Evolutionary conservation across 2,113 vertebrate genomes (phyloP).

Genomic region (Struthidea cinerea): DNA sequence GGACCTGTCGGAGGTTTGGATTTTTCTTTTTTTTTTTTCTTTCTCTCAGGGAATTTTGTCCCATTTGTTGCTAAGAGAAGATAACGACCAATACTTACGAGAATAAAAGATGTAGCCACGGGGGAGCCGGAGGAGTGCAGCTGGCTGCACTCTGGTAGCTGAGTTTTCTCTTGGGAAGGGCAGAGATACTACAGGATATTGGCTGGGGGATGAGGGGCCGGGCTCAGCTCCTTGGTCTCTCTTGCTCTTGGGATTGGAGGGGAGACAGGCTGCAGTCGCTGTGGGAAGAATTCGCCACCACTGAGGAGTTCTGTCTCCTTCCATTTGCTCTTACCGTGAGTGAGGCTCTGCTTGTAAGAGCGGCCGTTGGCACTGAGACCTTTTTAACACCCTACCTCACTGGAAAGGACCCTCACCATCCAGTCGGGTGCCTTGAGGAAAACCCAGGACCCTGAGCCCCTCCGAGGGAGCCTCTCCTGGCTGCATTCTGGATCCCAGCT

Average conservation of each 20-base stretch:
- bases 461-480: rapidly evolving
- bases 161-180: background rate
- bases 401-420: background rate
- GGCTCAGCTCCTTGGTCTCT: background rate
- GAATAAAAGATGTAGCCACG: too few species aligned
- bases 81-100: background rate
- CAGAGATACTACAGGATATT: background rate
- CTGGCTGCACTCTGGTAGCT: background rate
- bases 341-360: too few species aligned
- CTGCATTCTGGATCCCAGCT: rapidly evolving
- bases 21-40: background rate
- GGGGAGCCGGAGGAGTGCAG: background rate
- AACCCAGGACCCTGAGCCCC: background rate
- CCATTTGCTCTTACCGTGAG: too few species aligned
- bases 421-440: rapidly evolving
- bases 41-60: background rate
- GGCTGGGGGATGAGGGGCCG: too few species aligned
- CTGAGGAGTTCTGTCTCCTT: rapidly evolving
- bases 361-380: background rate
- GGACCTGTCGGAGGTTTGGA: background rate
- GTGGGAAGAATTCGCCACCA: background rate
- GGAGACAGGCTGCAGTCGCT: rapidly evolving
- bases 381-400: background rate
- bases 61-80: background rate
- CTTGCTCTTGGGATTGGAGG: background rate